Evolutionary conservation across 1,140 invertebrate species (phyloP).

Genomic region (Drosophila pallidifrons): DNA sequence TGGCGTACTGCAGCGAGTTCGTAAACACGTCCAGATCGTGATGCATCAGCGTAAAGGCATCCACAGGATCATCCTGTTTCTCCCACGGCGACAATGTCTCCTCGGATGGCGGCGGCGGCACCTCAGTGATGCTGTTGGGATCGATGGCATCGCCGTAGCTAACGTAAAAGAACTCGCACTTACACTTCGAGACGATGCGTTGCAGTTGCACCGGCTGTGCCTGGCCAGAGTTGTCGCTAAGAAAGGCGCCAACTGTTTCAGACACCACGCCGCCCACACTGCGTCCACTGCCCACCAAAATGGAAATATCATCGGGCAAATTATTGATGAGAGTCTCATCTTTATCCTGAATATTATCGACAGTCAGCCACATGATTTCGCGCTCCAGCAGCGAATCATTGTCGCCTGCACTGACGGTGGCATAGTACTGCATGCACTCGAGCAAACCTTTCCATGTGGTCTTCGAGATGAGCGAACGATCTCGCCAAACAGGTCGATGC

Average conservation of each 20-base stretch:
- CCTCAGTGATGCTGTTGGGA: slow-evolving; percentile 88
- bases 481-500: slow-evolving; percentile 96
- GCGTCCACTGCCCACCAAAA: slow-evolving; percentile 96
- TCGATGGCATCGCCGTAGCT: slow-evolving; percentile 95
- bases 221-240: slow-evolving; percentile 85
- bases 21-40: slow-evolving; percentile 99
- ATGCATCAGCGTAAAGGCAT: slow-evolving; percentile 99
- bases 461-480: slow-evolving; percentile 95
- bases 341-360: slow-evolving; percentile 96
- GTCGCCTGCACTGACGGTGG: slow-evolving; percentile 95
- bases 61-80: slow-evolving; percentile 93
- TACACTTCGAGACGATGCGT: slow-evolving; percentile 97
- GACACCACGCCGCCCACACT: slow-evolving; percentile 98
- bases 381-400: slow-evolving; percentile 90
- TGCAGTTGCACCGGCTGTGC: slow-evolving; percentile 90
- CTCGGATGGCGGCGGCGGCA: slow-evolving; percentile 89
- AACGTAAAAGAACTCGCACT: slow-evolving; percentile 99
- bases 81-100: slow-evolving; percentile 90
- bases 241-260: slow-evolving; percentile 94
- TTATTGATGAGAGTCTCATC: slow-evolving; percentile 92
- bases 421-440: slow-evolving; percentile 99
- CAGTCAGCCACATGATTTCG: slow-evolving; percentile 97
- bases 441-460: slow-evolving; percentile 97
- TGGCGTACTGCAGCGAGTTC: slow-evolving; percentile 97
- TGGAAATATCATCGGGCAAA: slow-evolving; percentile 95